Evolutionary conservation across 2,888 invertebrate species (phyloP).

Genomic region (Cheilosia pagana): DNA sequence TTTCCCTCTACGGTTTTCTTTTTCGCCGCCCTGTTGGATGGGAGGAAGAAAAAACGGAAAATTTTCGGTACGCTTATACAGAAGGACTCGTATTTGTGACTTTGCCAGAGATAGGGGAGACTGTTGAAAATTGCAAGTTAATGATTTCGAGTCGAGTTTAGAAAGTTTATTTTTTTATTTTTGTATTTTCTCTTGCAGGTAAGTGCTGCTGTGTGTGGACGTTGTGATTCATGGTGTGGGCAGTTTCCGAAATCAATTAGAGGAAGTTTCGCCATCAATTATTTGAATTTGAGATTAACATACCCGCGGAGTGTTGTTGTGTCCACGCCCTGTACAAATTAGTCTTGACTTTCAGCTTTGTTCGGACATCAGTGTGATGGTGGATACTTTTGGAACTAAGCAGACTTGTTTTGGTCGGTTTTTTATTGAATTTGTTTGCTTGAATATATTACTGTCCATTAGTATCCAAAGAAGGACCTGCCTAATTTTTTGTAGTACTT

Average conservation of each 20-base stretch:
- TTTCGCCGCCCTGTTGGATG: slow-evolving; percentile 5
- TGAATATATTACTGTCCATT: too few relatives aligned
- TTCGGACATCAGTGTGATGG: too few relatives aligned
- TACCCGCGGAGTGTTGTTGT: too few relatives aligned
- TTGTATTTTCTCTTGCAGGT: slow-evolving; percentile 24
- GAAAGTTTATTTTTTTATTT: neutral
- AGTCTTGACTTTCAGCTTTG: too few relatives aligned
- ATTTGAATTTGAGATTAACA: slow-evolving; percentile 1
- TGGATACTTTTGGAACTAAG: too few relatives aligned
- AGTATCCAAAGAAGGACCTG: too few relatives aligned
- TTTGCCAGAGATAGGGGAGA: slow-evolving; percentile 4
- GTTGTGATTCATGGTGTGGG: slow-evolving; percentile 22
- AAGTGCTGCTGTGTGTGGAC: neutral
- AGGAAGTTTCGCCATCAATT: slow-evolving; percentile 18
- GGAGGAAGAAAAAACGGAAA: slow-evolving; percentile 2
- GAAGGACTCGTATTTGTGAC: slow-evolving; percentile 31
- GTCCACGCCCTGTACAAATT: too few relatives aligned
- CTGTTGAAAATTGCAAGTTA: slow-evolving; percentile 62
- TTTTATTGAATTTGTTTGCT: too few relatives aligned
- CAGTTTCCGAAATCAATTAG: slow-evolving; percentile 46
- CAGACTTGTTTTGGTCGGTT: too few relatives aligned
- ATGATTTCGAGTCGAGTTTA: slow-evolving; percentile 46
- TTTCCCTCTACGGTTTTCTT: slow-evolving; percentile 5
- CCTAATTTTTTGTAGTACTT: too few relatives aligned
- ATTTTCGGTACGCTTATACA: slow-evolving; percentile 37